A percentile compares a stretch with the other conserved stretches of the same genome.
Evolutionary conservation across 1,140 invertebrate genomes (phyloP).

Genomic region (Drosophila kikkawai): DNA sequence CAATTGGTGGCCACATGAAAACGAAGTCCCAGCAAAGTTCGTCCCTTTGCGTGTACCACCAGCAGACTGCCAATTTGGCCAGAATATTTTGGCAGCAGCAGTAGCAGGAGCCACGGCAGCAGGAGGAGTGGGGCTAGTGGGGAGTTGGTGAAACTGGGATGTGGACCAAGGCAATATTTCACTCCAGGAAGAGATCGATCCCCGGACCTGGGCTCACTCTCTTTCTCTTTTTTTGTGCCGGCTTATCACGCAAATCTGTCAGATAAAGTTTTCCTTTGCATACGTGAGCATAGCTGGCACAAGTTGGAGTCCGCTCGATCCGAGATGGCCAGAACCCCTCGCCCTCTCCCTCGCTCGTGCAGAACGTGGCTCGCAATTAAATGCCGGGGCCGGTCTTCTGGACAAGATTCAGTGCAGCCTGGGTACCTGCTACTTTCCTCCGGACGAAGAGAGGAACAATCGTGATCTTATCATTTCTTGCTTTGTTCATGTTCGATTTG

Average conservation of each 20-base stretch:
- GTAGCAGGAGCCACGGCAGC: neutral
- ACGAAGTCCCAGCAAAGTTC: slow-evolving; percentile 23
- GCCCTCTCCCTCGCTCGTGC: slow-evolving; percentile 38
- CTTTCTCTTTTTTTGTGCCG: slow-evolving; percentile 11
- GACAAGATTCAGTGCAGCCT: slow-evolving; percentile 58
- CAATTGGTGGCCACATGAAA: slow-evolving; percentile 60
- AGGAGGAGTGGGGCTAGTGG: neutral
- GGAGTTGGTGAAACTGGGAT: neutral
- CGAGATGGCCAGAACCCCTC: slow-evolving; percentile 30
- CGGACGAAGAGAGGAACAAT: slow-evolving; percentile 54
- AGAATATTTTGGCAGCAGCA: slow-evolving; percentile 17
- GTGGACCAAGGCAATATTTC: slow-evolving; percentile 64
- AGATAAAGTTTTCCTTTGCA: slow-evolving; percentile 78
- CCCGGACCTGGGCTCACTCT: slow-evolving; percentile 16
- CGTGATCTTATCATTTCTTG: slow-evolving; percentile 79
- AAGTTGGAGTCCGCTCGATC: slow-evolving; percentile 50
- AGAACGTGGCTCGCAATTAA: slow-evolving; percentile 79
- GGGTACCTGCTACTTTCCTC: slow-evolving; percentile 74
- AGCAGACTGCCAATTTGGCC: slow-evolving; percentile 70
- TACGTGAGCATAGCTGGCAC: slow-evolving; percentile 67
- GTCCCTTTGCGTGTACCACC: slow-evolving; percentile 63
- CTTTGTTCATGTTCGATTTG: slow-evolving; percentile 82
- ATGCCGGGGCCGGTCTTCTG: slow-evolving; percentile 54
- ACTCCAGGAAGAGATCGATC: slow-evolving; percentile 70
- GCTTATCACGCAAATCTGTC: slow-evolving; percentile 80